These are phyloP conservation scores for Salvelinus sp. DNA, from an alignment of 2,113 vertebrate species.

Conservation along the genomic window DNA sequence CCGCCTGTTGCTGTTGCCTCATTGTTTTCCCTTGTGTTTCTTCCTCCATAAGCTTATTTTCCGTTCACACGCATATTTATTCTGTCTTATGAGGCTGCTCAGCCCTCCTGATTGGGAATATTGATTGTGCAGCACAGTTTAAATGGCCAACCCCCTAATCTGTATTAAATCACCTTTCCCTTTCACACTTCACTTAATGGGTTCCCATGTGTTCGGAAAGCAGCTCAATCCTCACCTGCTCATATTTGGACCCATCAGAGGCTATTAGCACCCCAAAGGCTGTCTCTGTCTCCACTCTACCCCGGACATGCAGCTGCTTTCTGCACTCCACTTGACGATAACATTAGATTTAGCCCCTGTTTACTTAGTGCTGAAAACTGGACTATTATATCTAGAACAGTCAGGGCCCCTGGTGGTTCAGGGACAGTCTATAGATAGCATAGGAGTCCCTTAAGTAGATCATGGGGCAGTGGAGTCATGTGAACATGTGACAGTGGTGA, in stretches of 20 bases:
- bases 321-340: slow-evolving; percentile 53
- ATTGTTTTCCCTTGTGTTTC: slow-evolving; percentile 72
- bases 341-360: slow-evolving; percentile 74
- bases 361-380: slow-evolving; percentile 70
- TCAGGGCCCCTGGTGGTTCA: slow-evolving; percentile 43
- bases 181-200: slow-evolving; percentile 63
- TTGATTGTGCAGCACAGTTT: slow-evolving; percentile 55
- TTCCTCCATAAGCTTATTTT: slow-evolving; percentile 59
- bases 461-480: neutral
- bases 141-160: slow-evolving; percentile 44
- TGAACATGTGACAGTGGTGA: neutral
- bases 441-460: slow-evolving; percentile 50
- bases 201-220: slow-evolving; percentile 68
- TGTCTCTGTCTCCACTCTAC: slow-evolving; percentile 31
- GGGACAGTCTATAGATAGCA: slow-evolving; percentile 42
- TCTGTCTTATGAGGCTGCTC: slow-evolving; percentile 40
- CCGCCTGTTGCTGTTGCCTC: slow-evolving; percentile 57
- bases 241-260: slow-evolving; percentile 62
- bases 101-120: slow-evolving; percentile 14
- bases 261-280: slow-evolving; percentile 47
- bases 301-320: slow-evolving; percentile 68
- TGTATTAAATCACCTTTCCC: slow-evolving; percentile 45
- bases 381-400: slow-evolving; percentile 60
- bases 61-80: slow-evolving; percentile 70
- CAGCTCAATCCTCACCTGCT: slow-evolving; percentile 74